Conservation (phyloP, 2,888 invertebrate species). For the Abrostola tripartita region DNA sequence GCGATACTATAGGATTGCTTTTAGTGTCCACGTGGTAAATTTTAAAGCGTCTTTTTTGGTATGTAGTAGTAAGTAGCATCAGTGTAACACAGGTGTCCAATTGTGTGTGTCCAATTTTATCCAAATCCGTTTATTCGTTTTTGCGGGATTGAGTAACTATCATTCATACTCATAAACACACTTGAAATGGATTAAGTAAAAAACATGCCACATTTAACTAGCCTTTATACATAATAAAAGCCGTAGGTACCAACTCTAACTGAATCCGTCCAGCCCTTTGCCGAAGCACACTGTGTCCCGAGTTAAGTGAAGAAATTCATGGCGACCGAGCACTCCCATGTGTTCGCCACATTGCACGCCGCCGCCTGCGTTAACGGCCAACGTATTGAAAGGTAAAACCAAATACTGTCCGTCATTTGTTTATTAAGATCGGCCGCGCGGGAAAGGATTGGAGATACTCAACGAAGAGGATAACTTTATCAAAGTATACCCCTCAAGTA, state of each 20-base stretch:
- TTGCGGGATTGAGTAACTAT: too few relatives aligned
- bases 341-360: conserved; percentile 79
- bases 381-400: conserved; percentile 70
- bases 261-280: background rate
- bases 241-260: background rate
- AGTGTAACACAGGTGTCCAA: too few relatives aligned
- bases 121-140: too few relatives aligned
- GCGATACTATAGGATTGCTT: too few relatives aligned
- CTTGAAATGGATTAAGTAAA: too few relatives aligned
- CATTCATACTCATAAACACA: too few relatives aligned
- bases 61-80: too few relatives aligned
- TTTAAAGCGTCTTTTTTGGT: too few relatives aligned
- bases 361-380: conserved; percentile 62
- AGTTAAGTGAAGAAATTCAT: conserved; percentile 42
- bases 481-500: background rate
- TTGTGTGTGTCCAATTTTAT: too few relatives aligned
- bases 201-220: too few relatives aligned
- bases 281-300: conserved; percentile 12
- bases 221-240: too few relatives aligned
- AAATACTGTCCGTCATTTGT: conserved; percentile 66
- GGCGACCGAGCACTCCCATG: conserved; percentile 65
- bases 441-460: conserved; percentile 53
- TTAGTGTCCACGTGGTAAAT: too few relatives aligned
- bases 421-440: conserved; percentile 53
- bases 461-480: conserved; percentile 34